These are phyloP conservation scores for Hypotaenidia okinawae DNA, from an alignment of 2,797 vertebrate species.

Conservation along the genomic window DNA sequence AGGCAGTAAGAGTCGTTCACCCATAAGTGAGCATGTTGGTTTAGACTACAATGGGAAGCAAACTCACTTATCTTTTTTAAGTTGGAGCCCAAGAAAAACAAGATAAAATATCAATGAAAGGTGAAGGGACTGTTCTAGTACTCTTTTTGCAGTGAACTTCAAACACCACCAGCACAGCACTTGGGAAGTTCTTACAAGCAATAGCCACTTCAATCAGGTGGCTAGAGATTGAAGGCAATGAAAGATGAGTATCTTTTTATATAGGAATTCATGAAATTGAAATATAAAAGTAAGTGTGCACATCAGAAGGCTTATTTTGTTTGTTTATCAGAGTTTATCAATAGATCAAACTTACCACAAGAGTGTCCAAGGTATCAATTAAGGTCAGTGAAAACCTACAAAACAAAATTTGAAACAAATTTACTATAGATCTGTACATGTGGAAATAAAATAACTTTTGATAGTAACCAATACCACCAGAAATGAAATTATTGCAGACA, in stretches of 20 bases:
- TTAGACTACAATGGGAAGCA: not conserved
- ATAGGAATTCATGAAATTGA: not conserved
- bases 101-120: not conserved
- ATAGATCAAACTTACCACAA: conserved; percentile 87
- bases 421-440: not conserved
- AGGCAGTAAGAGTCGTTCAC: not conserved
- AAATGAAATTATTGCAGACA: not conserved
- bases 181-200: not conserved
- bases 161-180: not conserved
- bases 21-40: not conserved
- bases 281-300: not conserved
- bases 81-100: not conserved
- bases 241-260: not conserved
- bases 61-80: not conserved
- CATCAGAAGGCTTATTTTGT: not conserved
- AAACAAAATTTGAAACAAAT: conserved; percentile 43
- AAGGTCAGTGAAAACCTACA: conserved; percentile 95
- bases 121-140: not conserved
- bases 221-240: not conserved
- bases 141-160: not conserved
- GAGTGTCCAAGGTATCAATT: conserved; percentile 97
- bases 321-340: not conserved
- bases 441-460: not conserved
- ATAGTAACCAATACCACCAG: not conserved
- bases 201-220: not conserved